Evolutionary conservation across 1,140 invertebrate genomes (phyloP).

Genomic region (Trachymyrmex cornetzi): DNA sequence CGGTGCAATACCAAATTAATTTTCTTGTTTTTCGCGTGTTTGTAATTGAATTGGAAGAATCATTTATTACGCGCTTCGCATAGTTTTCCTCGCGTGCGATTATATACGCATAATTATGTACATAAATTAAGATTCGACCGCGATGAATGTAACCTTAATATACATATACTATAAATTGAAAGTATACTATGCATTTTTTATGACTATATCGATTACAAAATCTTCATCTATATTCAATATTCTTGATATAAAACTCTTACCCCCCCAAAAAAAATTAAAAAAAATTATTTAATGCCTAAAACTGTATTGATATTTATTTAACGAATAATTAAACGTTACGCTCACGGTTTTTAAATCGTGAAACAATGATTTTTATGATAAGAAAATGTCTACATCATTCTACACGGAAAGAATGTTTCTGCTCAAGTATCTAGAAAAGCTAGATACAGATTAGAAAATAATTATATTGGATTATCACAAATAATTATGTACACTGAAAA

Average conservation of each 20-base stretch:
- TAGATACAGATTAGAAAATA: too few relatives aligned
- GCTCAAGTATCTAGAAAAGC: too few relatives aligned
- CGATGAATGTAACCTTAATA: not conserved
- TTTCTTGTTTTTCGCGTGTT: not conserved
- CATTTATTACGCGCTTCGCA: constrained; percentile 34
- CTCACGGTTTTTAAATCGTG: too few relatives aligned
- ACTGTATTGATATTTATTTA: not conserved
- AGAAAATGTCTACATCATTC: not conserved
- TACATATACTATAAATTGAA: constrained; percentile 33
- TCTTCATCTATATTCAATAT: not conserved
- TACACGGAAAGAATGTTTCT: too few relatives aligned
- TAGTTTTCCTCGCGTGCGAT: constrained; percentile 18
- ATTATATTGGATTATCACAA: too few relatives aligned
- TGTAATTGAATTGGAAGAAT: constrained; percentile 6
- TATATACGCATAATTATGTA: constrained; percentile 23
- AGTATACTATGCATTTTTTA: not conserved
- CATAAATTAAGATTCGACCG: constrained; percentile 47
- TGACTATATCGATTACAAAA: not conserved
- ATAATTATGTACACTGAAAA: too few relatives aligned
- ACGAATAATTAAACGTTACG: not conserved
- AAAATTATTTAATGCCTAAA: not conserved
- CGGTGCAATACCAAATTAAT: not conserved
- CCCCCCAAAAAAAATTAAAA: too few relatives aligned
- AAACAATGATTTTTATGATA: not conserved
- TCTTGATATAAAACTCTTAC: not conserved